Conservation (phyloP, 2,888 invertebrate species). For the Meloe dianella region DNA sequence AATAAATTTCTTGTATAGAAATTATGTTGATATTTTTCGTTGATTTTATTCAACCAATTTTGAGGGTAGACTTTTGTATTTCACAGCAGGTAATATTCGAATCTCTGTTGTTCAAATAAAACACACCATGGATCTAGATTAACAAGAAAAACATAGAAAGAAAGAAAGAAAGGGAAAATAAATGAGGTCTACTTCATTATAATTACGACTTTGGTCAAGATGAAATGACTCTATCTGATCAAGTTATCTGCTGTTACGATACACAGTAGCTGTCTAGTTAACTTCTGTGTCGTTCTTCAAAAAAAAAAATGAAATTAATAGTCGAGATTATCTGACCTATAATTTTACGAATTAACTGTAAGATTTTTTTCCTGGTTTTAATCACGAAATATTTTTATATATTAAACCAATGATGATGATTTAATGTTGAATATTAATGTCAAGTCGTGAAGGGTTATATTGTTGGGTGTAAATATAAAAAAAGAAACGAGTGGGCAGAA, state of each 20-base stretch:
- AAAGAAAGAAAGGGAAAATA: not conserved
- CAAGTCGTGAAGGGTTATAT: slow-evolving; percentile 1
- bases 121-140: slow-evolving; percentile 41
- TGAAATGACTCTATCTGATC: slow-evolving; percentile 46
- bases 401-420: not conserved
- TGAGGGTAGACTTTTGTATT: not conserved
- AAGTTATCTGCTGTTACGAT: slow-evolving; percentile 31
- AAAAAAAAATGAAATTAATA: not conserved
- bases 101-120: slow-evolving; percentile 1
- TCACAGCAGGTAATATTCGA: not conserved
- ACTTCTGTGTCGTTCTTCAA: slow-evolving; percentile 25
- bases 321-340: not conserved
- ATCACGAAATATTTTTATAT: not conserved
- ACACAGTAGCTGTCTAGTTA: slow-evolving; percentile 31
- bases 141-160: not conserved
- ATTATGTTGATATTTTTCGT: not conserved
- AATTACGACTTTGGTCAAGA: slow-evolving; percentile 44
- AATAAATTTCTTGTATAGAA: not conserved
- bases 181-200: slow-evolving; percentile 46
- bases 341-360: not conserved
- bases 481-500: slow-evolving; percentile 28
- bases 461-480: not conserved
- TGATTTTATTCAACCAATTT: not conserved
- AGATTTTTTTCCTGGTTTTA: not conserved
- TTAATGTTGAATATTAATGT: not conserved